These are phyloP conservation scores for Oscheius sp. DNA, from an alignment of 2,888 invertebrate species.

Conservation along the genomic window DNA sequence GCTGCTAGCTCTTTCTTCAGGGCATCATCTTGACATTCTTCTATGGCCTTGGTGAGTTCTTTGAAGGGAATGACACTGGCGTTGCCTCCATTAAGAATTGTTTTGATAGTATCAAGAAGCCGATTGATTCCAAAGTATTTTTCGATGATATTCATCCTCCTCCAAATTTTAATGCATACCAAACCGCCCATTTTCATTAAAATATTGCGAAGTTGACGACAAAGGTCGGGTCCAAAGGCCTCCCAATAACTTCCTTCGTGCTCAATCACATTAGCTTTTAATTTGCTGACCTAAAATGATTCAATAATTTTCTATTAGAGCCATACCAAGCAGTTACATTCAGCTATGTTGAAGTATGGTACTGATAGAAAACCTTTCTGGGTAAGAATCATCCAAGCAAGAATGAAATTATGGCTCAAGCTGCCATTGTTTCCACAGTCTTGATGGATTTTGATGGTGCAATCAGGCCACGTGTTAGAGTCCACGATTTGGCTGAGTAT, in stretches of 20 bases:
- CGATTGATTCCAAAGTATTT: not conserved
- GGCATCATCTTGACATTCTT: not conserved
- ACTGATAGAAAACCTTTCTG: not conserved
- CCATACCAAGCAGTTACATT: not conserved
- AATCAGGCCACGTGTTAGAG: not conserved
- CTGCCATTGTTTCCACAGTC: not conserved
- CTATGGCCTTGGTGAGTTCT: not conserved
- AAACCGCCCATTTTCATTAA: constrained; percentile 12
- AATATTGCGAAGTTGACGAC: not conserved
- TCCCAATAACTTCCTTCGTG: too few species aligned
- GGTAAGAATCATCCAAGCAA: not conserved
- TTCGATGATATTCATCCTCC: not conserved
- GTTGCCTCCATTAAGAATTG: not conserved
- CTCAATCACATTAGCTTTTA: too few species aligned
- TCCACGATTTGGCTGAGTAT: constrained; percentile 3
- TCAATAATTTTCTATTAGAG: not conserved
- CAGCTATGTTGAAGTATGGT: constrained; percentile 16
- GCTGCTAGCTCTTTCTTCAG: not conserved
- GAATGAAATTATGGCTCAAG: not conserved
- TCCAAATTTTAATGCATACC: constrained; percentile 1
- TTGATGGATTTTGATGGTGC: not conserved
- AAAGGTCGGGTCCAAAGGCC: not conserved
- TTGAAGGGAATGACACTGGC: not conserved
- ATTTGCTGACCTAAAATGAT: not conserved
- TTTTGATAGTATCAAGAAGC: not conserved